A percentile compares a stretch with the other conserved stretches of the same genome.
These are phyloP conservation scores for Pardalotus punctatus DNA, from an alignment of 2,113 vertebrate genomes.

Conservation along the genomic window DNA sequence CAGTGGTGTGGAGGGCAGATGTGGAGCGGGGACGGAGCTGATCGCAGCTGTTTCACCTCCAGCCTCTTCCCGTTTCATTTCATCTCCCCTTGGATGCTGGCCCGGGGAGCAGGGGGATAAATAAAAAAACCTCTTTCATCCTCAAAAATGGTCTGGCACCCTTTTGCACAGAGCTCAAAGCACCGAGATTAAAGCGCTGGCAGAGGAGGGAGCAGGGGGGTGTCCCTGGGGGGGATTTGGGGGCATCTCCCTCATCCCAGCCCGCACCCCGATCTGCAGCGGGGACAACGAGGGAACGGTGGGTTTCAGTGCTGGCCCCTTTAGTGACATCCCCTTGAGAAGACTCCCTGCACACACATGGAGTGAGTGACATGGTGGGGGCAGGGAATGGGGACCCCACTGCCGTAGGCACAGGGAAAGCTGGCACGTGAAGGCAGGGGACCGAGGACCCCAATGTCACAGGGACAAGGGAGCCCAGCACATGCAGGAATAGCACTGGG, in stretches of 20 bases:
- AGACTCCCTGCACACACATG: accelerated
- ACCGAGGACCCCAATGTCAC: accelerated
- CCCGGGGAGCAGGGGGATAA: background rate
- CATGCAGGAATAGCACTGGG: background rate
- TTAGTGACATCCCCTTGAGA: accelerated
- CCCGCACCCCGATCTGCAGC: accelerated
- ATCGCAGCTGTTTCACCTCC: constrained; percentile 46
- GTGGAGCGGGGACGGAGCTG: background rate
- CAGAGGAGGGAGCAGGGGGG: background rate
- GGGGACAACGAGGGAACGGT: accelerated
- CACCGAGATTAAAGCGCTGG: background rate
- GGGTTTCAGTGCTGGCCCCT: accelerated
- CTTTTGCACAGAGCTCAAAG: background rate
- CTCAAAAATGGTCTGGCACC: constrained; percentile 38
- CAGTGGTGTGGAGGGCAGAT: background rate
- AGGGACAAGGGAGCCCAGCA: background rate
- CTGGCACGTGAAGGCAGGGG: background rate
- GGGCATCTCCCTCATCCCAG: background rate
- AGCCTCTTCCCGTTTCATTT: constrained; percentile 45
- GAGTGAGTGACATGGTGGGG: accelerated
- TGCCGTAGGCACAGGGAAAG: background rate
- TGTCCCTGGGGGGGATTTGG: background rate
- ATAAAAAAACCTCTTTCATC: constrained; percentile 36
- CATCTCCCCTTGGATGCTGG: constrained; percentile 23
- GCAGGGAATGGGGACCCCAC: background rate